phyloP scores from a whole-genome alignment of 2,888 invertebrate species.

The Asteroscopus sphinx region DNA sequence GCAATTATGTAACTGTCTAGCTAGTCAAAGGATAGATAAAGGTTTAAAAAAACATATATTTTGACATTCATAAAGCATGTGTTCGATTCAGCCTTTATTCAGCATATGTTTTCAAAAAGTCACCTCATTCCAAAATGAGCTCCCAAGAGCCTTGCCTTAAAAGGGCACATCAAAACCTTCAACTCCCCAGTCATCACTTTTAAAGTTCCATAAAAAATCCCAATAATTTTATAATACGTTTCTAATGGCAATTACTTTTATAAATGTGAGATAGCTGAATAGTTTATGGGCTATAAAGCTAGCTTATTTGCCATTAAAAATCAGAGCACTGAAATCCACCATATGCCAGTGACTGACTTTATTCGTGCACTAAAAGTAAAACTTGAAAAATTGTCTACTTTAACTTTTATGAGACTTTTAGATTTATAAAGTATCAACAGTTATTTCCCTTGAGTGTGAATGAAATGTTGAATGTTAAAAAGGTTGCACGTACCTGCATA shows the following conservation, averaged over 20 bases:
- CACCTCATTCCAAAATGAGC: too few species aligned
- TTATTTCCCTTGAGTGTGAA: conserved; percentile 9
- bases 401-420: conserved; percentile 12
- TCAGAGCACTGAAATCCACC: not conserved
- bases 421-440: conserved; percentile 9
- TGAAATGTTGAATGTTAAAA: not conserved
- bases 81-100: too few species aligned
- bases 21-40: too few species aligned
- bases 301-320: conserved; percentile 1
- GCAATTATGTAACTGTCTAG: too few species aligned
- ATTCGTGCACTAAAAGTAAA: not conserved
- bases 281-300: not conserved
- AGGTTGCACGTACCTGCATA: conserved; percentile 2
- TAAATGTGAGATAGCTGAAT: not conserved
- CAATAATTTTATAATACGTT: not conserved
- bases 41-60: too few species aligned
- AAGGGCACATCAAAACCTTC: too few species aligned
- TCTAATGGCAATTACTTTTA: not conserved
- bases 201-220: not conserved
- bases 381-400: conserved; percentile 4
- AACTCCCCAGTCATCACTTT: not conserved
- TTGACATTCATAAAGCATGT: too few species aligned
- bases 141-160: too few species aligned
- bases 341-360: not conserved
- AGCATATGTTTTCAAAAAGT: too few species aligned